These are phyloP conservation scores for Scophthalmus maximus DNA, from an alignment of 2,113 vertebrate species.

Conservation along the genomic window DNA sequence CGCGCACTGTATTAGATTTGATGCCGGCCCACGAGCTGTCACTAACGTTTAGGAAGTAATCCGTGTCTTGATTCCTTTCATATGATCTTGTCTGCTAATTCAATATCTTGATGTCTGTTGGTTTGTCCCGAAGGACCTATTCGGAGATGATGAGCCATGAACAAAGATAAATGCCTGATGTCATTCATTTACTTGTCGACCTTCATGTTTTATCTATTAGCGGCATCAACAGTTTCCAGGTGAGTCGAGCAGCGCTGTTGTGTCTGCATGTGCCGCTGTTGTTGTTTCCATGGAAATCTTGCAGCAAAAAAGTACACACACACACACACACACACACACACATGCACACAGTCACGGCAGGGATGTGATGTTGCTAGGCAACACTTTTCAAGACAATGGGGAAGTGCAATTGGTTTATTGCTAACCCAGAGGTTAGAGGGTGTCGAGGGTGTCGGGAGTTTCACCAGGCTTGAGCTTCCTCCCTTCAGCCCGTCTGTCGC, in stretches of 20 bases:
- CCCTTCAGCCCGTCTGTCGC: background rate
- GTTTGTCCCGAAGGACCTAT: constrained; percentile 33
- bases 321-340: constrained; percentile 21
- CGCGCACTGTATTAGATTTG: constrained; percentile 26
- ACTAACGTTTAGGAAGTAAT: constrained; percentile 42
- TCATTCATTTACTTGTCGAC: background rate
- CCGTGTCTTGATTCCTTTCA: constrained; percentile 30
- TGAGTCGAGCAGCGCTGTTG: constrained; percentile 18
- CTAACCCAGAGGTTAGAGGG: constrained; percentile 70
- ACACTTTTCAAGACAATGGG: constrained; percentile 61
- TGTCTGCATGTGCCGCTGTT: constrained; percentile 34
- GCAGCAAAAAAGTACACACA: constrained; percentile 42
- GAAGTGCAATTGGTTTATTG: constrained; percentile 62
- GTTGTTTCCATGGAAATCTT: constrained; percentile 76
- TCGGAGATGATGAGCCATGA: constrained; percentile 17
- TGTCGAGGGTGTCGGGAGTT: constrained; percentile 40
- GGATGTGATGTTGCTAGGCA: constrained; percentile 77
- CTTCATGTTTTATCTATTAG: constrained; percentile 16
- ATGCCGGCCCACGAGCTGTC: constrained; percentile 34
- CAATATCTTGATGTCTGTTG: constrained; percentile 33
- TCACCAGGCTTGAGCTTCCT: constrained; percentile 38
- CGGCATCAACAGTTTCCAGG: constrained; percentile 26
- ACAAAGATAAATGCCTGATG: constrained; percentile 11
- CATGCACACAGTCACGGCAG: constrained; percentile 37
- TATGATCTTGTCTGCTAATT: constrained; percentile 31